Evolutionary conservation across 2,888 invertebrate genomes (phyloP), one percentile per base, ranked within the genome.

Genomic region (Drosophila mettleri): DNA sequence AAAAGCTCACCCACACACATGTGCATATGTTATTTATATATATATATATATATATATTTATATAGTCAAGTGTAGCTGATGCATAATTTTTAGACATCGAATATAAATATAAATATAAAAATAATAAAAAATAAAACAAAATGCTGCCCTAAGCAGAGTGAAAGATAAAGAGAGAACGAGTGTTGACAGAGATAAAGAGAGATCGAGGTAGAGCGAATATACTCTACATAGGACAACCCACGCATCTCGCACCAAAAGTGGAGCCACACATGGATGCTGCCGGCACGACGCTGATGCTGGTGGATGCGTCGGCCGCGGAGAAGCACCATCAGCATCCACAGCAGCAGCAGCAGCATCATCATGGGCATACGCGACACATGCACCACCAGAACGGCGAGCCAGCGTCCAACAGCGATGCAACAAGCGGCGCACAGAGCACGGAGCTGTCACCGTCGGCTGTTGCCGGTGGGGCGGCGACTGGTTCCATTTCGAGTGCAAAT

Each of bases 261-360:
- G 57, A 60, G 52, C 45, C 43, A 24, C 86, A 71, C 68, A 91
- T 91, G 91, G 90, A 91, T 75, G 81, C 80, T 58, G 76, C 86
- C 65, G 75, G 62, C 38, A 67, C 64, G 27, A 86, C 83, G 74
- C 79, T 91, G 74, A 85, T 91, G 89, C 85, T 90, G 58, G 77
- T 88, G 73, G 89, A 89, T 70, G 88, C 78, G 70, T 73, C 58
- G 51, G 14, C 54, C 59, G 39, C 63, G 27, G 75, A 70, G 22
- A 61, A 68, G 69, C 78, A 63, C 38, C 70, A 66, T 10, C 54
- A 59, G 9, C 60, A 64, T 18, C 27, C 48, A 2, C 60, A 69
- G 20, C 55, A 61, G 2, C 43, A 43, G 22, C 41, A 43, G 6
- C 43, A 43, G n/a, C 43, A 27, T 10, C 43, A 43, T 16, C 52